Base-by-base conservation (phyloP, 2,797 vertebrate species). In the Ptychobarbus kaznakovi region DNA sequence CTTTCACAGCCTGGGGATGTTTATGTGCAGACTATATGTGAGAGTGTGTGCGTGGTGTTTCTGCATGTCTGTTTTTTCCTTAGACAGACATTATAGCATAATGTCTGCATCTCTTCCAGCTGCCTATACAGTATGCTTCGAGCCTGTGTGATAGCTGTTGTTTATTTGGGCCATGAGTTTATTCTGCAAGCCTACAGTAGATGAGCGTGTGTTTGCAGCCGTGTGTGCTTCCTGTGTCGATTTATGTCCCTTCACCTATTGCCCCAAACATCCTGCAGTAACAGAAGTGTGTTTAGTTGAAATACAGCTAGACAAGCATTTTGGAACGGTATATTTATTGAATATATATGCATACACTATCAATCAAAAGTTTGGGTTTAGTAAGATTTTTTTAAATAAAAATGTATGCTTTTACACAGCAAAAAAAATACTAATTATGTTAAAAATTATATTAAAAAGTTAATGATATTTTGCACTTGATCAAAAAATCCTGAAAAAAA, bases 31-130 rank as follows among this genome's bases (percentile, higher is more conserved):
- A 51, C 3, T 35, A 35, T 68, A 22, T 80, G 84, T 63, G 66
- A 58, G 74, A 51, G 12, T 28, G 80, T 22, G 13, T 32, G 40
- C 2, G 8, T 28, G 12, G 75, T 53, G 69, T 80, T 61, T 42
- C 10, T 83, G 18, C 40, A 58, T 40, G 25, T 44, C 53, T 88
- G 87, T 68, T 86, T 83, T 77, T 78, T 44, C 49, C 49, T 75
- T 51, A 18, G 42, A 69, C 35, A 32, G n/a, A 68, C 61, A 77
- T 68, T 76, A 53, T 44, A 42, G 22, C 22, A 51, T 68, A 63
- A 49, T 28, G 42, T 56, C 73, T 42, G 20, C 63, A 66, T 20
- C 32, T 4, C 49, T 77, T 77, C 35, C 63, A 44, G 22, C 32
- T 66, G 61, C 44, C n/a, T 68, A 22, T 15, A 65, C 42, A 49